Evolutionary conservation across 2,113 vertebrate species (phyloP), one percentile per base, ranked within the genome.

Genomic region (Dinomys branickii): DNA sequence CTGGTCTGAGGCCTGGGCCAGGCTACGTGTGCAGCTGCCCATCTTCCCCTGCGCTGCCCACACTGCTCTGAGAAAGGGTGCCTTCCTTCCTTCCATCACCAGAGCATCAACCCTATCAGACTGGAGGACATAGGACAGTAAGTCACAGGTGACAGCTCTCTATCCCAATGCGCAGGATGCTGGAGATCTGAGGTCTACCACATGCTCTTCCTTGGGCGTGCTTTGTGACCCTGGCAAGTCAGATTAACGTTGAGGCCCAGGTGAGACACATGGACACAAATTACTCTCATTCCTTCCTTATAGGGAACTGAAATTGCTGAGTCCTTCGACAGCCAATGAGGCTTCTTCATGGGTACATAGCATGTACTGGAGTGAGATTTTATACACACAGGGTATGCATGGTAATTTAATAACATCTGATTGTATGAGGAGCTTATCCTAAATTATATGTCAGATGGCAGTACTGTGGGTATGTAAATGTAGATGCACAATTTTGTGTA

Each of bases 11-110:
- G 13, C 50, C 7, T 9, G 8, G 0, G 41, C 35, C 8, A 7
- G 33, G 24, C 35, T 50, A 13, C 44, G 19, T 10, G 13, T 0
- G 5, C 9, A 1, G 17, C 47, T 7, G 9, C 20, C 7, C 1
- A 3, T n/a, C 61, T 50, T 22, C 24, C 50, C 11, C 90, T 0
- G 1, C n/a, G n/a, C n/a, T 0, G 0, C n/a, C 24, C 44, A 19
- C 13, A 2, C 75, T 8, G 1, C 50, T 6, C 8, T 63, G 2
- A 0, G 12, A 19, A 35, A 67, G 24, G 3, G 38, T 7, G 67
- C 41, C 80, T 54, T 9, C 47, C 61, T 0, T 50, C 30, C 54
- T 58, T 30, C 17, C 11, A 9, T 50, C 82, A 54, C 44, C 38
- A 10, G 30, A 56, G 41, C 14, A 65, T 77, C 89, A 85, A 33